phyloP scores from a whole-genome alignment of 2,113 vertebrate genomes.

The Serilophus lunatus region DNA sequence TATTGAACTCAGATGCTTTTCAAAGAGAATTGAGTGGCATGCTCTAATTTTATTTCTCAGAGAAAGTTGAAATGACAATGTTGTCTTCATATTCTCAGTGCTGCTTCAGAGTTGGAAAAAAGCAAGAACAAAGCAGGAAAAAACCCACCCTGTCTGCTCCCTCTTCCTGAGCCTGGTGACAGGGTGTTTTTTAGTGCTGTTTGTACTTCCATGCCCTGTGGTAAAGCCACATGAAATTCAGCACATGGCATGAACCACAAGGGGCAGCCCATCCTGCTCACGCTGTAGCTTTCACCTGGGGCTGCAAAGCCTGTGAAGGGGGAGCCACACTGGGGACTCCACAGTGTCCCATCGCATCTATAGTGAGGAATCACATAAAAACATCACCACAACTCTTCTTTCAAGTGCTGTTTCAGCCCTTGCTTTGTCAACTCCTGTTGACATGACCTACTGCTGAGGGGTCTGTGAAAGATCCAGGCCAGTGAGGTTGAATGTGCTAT shows the following conservation, averaged over 20 bases:
- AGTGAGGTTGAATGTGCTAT: neutral
- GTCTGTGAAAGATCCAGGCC: neutral
- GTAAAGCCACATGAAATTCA: neutral
- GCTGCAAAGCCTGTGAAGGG: neutral
- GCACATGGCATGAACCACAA: rapidly evolving
- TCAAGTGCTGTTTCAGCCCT: neutral
- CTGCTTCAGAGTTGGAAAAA: neutral
- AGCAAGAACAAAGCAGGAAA: neutral
- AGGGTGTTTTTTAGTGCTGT: neutral
- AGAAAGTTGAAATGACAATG: neutral
- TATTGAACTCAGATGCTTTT: slow-evolving; percentile 48
- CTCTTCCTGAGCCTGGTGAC: neutral
- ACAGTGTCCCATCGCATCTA: neutral
- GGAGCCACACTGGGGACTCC: neutral
- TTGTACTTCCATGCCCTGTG: neutral
- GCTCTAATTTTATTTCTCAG: slow-evolving; percentile 27
- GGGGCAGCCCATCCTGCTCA: neutral
- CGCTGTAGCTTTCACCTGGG: neutral
- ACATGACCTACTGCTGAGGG: rapidly evolving
- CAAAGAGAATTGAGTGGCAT: slow-evolving; percentile 48
- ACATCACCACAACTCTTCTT: neutral
- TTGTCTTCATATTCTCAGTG: neutral
- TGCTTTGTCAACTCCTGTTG: neutral
- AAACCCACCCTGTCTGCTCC: neutral
- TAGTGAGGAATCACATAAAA: neutral